Base-by-base conservation (phyloP, 2,888 invertebrate species). In the Mesochorus sp. region DNA sequence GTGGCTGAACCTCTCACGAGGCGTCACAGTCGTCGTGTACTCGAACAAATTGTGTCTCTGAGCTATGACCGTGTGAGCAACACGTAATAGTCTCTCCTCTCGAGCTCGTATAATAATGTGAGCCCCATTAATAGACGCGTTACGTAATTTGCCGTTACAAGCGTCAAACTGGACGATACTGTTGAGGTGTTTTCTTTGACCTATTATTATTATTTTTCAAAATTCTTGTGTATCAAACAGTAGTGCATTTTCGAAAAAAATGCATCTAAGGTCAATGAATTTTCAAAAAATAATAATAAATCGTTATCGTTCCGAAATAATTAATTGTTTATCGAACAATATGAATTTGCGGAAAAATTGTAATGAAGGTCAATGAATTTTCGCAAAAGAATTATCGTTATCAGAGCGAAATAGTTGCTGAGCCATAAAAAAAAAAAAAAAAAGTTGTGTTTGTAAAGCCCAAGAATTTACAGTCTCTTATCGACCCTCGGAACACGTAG, bases 11-110 rank as follows among this genome's bases (percentile, higher is more conserved):
- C 67, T 81, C 55, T 53, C 31, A 34, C 47, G 66, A 24, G 39
- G 24, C 39, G 70, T 66, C 49, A 37, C 19, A 61, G 24, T 74
- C 67, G 61, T 79, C 66, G 72, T 6, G 53, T 21, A 67, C 59
- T 74, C 71, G 55, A 51, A 75, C 64, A 73, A 81, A 82, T 81
- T 80, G 78, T 42, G 66, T 71, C 79, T 81, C n/a, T n/a, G n/a
- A 82, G 81, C 81, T 80, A 78, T 74, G 68, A 71, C 47, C 28
- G 19, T 57, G 66, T 49, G 59, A 34, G 67, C 28, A 53, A 44
- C 71, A 76, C 76, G 76, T 74, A 73, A 80, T 62, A 31, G 34
- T 21, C 28, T 44, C 31, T 42, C 49, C 17, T 53, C 28, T 37
- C n/a, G n/a, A n/a, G 17, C 21, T 17, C 28, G 67, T 44, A 55